Evolutionary conservation across 2,797 vertebrate species (phyloP), one percentile per base, ranked within the genome.

Genomic region (Cetoscarus ocellatus): DNA sequence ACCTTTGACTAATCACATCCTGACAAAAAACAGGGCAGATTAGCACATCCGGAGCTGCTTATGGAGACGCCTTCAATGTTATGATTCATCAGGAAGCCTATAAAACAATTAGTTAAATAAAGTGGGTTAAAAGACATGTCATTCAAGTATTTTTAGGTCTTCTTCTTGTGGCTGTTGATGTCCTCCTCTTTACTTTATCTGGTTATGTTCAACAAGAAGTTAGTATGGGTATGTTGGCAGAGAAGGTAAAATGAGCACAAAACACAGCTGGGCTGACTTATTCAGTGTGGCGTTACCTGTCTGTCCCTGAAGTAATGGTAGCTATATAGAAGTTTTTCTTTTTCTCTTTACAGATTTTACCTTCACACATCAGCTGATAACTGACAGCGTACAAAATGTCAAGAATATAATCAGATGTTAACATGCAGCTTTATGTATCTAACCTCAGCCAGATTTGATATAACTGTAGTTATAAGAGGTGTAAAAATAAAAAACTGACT

Each of bases 1-100:
- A 82, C 53, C 53, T 83, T 73, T 84, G 79, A 86, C 81, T 81
- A 88, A 86, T 75, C 77, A 62, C 56, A 79, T 73, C 67, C 81
- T 80, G 78, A 59, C 75, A 77, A 78, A 73, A 63, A 2, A 35
- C 67, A 72, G 57, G 43, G 66, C 45, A 44, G 67, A 80, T 76
- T 39, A 72, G 70, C 67, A 69, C 61, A 70, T 76, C 61, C 48
- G 48, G 47, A 38, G 62, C 65, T 66, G 60, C 44, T 63, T 63
- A 59, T 52, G 44, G 61, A 72, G 49, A 61, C 63, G 55, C 44
- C 38, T 73, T 65, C 48, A 57, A 67, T 73, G 45, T 14, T 48
- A 69, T 75, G 73, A 75, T 59, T 86, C 71, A 84, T 52, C 63
- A 64, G 56, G 68, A 77, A 77, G 61, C 42, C 40, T 51, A 3